phyloP scores from a whole-genome alignment of 2,888 invertebrate species.

The Sinopyrophorus schimmeli region DNA sequence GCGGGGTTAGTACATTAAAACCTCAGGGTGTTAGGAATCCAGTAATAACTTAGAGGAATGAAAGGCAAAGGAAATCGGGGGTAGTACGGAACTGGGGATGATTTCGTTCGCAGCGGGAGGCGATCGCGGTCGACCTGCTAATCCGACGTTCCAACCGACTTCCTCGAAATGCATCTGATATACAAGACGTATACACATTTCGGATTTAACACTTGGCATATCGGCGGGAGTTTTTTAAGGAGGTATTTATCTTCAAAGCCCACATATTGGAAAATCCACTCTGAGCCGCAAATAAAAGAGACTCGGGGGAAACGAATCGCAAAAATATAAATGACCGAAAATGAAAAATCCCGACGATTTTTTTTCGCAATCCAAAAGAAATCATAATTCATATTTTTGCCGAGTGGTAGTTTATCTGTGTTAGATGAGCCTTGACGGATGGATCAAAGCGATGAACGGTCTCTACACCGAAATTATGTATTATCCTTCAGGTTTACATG shows the following conservation, averaged over 20 bases:
- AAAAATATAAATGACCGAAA: slow-evolving; percentile 47
- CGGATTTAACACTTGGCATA: slow-evolving; percentile 29
- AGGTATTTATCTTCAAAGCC: slow-evolving; percentile 35
- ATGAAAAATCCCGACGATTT: slow-evolving; percentile 50
- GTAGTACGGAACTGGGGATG: slow-evolving; percentile 24
- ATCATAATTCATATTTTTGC: slow-evolving; percentile 51
- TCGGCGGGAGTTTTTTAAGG: slow-evolving; percentile 29
- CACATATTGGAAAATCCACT: slow-evolving; percentile 40
- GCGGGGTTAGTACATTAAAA: slow-evolving; percentile 14
- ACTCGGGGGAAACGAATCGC: slow-evolving; percentile 45
- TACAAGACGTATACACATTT: slow-evolving; percentile 26
- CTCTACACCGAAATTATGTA: slow-evolving; percentile 24
- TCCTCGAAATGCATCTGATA: slow-evolving; percentile 23
- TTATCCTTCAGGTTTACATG: slow-evolving; percentile 30
- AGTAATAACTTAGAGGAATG: slow-evolving; percentile 21
- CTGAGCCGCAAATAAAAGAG: slow-evolving; percentile 44
- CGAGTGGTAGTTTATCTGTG: slow-evolving; percentile 49
- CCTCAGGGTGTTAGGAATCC: slow-evolving; percentile 18
- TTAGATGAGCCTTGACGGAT: slow-evolving; percentile 48
- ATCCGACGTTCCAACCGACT: slow-evolving; percentile 21
- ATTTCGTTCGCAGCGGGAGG: slow-evolving; percentile 30
- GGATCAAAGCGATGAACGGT: slow-evolving; percentile 45
- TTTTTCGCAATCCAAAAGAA: slow-evolving; percentile 42
- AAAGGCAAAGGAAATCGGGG: slow-evolving; percentile 25
- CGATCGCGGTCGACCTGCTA: slow-evolving; percentile 30